Evolutionary conservation across 2,797 vertebrate genomes (phyloP), one percentile per base, ranked within the genome.

Genomic region (Enteromius mattozi): DNA sequence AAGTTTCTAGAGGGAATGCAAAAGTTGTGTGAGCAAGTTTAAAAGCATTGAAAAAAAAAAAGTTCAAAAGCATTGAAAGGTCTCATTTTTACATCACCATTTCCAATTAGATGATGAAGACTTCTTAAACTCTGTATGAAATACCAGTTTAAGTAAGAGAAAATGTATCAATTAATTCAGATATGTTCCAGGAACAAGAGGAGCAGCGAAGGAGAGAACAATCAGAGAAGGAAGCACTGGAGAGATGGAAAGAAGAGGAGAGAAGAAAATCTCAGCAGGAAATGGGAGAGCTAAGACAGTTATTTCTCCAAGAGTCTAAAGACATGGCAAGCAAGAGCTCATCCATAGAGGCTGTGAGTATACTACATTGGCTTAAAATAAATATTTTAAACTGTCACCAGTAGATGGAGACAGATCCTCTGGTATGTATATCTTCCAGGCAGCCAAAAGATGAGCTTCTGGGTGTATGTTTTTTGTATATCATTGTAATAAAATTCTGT

Each of bases 191-290:
- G 95, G 95, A 91, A 75, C 81, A 87, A 82, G 88, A 91, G 70
- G 80, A 91, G 30, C 88, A 88, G 81, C 86, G 0, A 49, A 92
- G 89, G 87, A 88, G 9, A 72, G 92, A 94, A 82, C 85, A 89
- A 19, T 88, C 90, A 45, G 82, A 86, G 71, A 93, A 87, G 79
- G 91, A 83, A 74, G 85, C 88, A 27, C 91, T 95, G 81, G 93
- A 94, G 77, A 91, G 85, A 77, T 95, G 94, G 94, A 95, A 95
- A 71, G 92, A 94, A 56, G 93, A 95, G 69, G 94, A 96, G 85
- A 92, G 79, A 80, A 88, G 0, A 0, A 95, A 92, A 54, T 89
- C 95, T 45, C 91, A 89, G 1, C 78, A 89, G 78, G 93, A 96
- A 87, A 90, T 95, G 83, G 90, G 91, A 27, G 91, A 91, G 14